Base-by-base conservation (phyloP, 2,113 vertebrate species). In the Podiceps cristatus region DNA sequence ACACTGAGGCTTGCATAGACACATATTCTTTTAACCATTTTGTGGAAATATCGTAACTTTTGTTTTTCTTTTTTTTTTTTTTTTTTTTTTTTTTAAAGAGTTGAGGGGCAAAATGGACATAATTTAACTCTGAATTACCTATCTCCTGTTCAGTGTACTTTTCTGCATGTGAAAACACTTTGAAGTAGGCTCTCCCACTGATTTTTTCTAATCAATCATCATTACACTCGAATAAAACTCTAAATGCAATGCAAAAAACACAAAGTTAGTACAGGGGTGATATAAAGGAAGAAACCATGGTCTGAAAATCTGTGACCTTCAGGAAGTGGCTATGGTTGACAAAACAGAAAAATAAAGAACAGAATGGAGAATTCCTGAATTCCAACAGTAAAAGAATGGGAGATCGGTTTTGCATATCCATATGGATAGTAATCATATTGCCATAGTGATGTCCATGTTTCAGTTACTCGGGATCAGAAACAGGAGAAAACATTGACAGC, bases 401-500 rank as follows among this genome's bases (percentile, higher is more conserved):
- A 59, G 24, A 53, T 53, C 1, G 0, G 40, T 69, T 56, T 33
- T 60, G 11, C 1, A 1, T n/a, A 27, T n/a, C 9, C 4, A 6
- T 13, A 11, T 11, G 16, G 6, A 22, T 29, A 63, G 10, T 15
- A 33, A 42, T 25, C 7, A 4, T 33, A 31, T 9, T 40, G 5
- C 8, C 27, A 25, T 11, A 53, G 10, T 18, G 18, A 20, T 59
- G 16, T 31, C 47, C 18, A 18, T 2, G 2, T 83, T 75, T 67
- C 13, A 59, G 5, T 37, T 67, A 20, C 16, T 58, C 13, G 77
- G 37, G 5, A 63, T 74, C 10, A 82, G 15, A 58, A 85, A 72
- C 10, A 67, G 31, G 8, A 55, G 9, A 71, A 91, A 95, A 35
- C 5, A 49, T 14, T 27, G 20, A 29, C 9, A 42, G 3, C 31